These are phyloP conservation scores for Muscicapa striata DNA, from an alignment of 2,797 vertebrate genomes.

Conservation along the genomic window DNA sequence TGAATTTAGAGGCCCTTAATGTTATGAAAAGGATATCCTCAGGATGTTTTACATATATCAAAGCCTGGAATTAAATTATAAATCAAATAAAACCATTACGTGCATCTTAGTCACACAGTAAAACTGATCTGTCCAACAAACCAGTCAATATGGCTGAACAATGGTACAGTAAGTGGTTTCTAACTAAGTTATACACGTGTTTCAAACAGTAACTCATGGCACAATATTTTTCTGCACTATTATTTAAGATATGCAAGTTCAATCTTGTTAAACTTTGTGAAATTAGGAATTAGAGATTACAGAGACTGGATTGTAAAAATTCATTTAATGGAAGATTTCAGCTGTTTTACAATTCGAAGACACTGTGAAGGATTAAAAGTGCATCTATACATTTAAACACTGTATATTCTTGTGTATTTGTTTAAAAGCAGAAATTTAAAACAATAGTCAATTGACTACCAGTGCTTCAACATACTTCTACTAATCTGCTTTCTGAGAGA, in stretches of 20 bases:
- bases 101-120: not conserved
- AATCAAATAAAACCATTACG: conserved; percentile 29
- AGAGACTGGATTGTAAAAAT: not conserved
- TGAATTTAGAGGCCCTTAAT: conserved; percentile 32
- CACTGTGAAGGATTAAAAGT: not conserved
- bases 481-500: not conserved
- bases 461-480: not conserved
- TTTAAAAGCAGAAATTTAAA: not conserved
- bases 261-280: not conserved
- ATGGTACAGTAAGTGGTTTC: conserved; percentile 46
- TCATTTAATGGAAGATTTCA: not conserved
- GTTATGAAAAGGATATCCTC: not conserved
- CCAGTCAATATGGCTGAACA: conserved; percentile 22
- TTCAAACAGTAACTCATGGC: conserved; percentile 9
- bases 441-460: not conserved
- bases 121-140: conserved; percentile 15
- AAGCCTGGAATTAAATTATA: conserved; percentile 33
- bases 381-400: not conserved
- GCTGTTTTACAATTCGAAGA: not conserved
- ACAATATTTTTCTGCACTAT: not conserved
- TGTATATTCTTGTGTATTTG: not conserved
- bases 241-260: conserved; percentile 1
- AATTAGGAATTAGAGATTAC: not conserved
- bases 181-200: conserved; percentile 23
- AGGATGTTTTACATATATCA: conserved; percentile 27